These are phyloP conservation scores for Pygoscelis adeliae DNA, from an alignment of 2,113 vertebrate species.

Conservation along the genomic window DNA sequence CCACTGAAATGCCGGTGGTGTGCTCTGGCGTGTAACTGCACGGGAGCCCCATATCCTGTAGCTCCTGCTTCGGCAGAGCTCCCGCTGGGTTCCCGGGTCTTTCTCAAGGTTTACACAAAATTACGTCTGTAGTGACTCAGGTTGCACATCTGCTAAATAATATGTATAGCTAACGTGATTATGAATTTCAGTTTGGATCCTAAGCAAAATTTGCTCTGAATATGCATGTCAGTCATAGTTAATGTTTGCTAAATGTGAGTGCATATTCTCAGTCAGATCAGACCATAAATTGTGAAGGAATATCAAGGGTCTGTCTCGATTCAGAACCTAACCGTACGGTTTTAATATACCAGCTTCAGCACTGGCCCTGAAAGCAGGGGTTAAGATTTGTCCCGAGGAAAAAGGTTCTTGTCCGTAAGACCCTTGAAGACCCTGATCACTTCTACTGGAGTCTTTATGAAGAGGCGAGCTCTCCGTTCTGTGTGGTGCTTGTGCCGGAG, in stretches of 20 bases:
- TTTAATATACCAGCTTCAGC: not conserved
- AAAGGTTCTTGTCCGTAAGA: not conserved
- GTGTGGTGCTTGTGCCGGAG: not conserved
- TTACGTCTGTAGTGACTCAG: not conserved
- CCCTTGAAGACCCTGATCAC: not conserved
- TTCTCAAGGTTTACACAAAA: not conserved
- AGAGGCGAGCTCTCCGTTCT: not conserved
- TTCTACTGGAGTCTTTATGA: not conserved
- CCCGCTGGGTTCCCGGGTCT: not conserved
- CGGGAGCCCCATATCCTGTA: not conserved
- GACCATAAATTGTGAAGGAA: not conserved
- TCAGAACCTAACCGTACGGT: accelerated
- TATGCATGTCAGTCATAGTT: not conserved
- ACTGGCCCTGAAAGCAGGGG: not conserved
- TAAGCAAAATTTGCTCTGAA: not conserved
- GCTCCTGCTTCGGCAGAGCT: not conserved
- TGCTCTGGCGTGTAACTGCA: not conserved
- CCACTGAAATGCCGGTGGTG: not conserved
- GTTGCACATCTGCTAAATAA: not conserved
- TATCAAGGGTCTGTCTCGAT: not conserved
- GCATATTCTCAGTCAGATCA: not conserved
- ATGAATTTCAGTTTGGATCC: not conserved
- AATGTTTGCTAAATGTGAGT: not conserved
- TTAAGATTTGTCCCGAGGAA: not conserved
- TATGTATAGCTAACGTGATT: not conserved